Evolutionary conservation across 92 coral and sea anemone genomes (phyloP).

Genomic region (Epizoanthus illoricatus): DNA sequence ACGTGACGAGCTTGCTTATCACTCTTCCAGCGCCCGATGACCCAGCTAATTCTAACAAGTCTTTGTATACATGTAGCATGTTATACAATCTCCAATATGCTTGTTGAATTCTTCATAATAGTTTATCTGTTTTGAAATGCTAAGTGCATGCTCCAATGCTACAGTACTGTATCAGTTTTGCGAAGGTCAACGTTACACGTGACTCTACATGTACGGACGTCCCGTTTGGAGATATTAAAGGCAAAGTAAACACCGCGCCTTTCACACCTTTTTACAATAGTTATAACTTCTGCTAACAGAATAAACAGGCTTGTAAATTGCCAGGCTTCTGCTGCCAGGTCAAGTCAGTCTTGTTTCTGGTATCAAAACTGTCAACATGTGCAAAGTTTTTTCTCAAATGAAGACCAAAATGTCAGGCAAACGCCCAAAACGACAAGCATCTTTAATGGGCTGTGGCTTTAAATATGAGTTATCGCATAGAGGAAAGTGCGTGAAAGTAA

Average conservation of each 20-base stretch:
- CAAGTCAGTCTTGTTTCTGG: conserved; percentile 19
- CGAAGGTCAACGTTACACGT: conserved; percentile 16
- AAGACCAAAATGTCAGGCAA: conserved; percentile 22
- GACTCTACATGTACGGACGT: conserved; percentile 25
- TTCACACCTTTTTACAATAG: conserved; percentile 20
- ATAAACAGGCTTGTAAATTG: conserved; percentile 20
- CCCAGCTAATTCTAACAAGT: too few relatives aligned
- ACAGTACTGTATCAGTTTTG: background rate
- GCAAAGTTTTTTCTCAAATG: background rate
- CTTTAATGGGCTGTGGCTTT: conserved; percentile 3
- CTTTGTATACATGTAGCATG: too few relatives aligned
- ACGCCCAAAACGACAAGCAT: conserved; percentile 16
- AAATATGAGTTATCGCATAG: conserved; percentile 11
- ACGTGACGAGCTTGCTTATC: too few relatives aligned
- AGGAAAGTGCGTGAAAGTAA: conserved; percentile 16
- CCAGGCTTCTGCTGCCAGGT: conserved; percentile 17
- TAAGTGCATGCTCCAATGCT: conserved; percentile 11
- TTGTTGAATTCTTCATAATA: background rate
- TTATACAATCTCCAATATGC: too few relatives aligned
- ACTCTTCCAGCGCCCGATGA: too few relatives aligned
- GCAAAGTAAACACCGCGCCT: conserved; percentile 13
- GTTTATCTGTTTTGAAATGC: conserved; percentile 7
- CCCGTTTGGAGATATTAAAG: conserved; percentile 7
- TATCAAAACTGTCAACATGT: conserved; percentile 13
- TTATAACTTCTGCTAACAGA: conserved; percentile 20